Conservation (phyloP, 2,888 invertebrate species). For the Conchocele bisecta region DNA sequence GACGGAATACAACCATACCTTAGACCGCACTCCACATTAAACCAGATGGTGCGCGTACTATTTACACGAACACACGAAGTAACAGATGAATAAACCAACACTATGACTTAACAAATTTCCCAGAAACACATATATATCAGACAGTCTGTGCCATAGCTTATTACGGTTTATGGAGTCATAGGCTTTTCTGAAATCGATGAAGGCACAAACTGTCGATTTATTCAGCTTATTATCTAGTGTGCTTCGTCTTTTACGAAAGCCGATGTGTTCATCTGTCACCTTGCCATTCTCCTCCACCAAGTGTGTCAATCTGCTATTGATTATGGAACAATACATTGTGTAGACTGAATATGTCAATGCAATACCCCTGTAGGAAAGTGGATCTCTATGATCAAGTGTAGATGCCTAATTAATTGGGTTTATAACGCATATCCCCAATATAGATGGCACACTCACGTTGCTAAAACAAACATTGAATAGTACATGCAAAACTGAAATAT, state of each 20-base stretch:
- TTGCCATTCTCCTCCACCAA: background rate
- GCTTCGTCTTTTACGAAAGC: background rate
- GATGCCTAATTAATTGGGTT: constrained; percentile 11
- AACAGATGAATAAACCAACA: too few relatives aligned
- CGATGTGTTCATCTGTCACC: background rate
- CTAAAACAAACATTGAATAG: constrained; percentile 10
- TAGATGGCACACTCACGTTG: background rate
- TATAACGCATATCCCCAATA: background rate
- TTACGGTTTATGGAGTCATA: background rate
- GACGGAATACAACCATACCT: too few relatives aligned
- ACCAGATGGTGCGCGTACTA: too few relatives aligned
- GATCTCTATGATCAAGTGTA: background rate
- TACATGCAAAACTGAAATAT: background rate
- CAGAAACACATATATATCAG: too few relatives aligned
- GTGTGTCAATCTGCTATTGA: background rate
- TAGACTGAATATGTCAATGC: constrained; percentile 12
- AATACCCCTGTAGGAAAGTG: background rate
- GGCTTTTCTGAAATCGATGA: background rate
- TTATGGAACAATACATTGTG: constrained; percentile 18
- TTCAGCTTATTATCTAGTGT: background rate
- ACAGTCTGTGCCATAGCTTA: background rate
- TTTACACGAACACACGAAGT: too few relatives aligned
- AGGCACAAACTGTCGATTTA: background rate
- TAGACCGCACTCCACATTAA: too few relatives aligned
- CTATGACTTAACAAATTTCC: too few relatives aligned